phyloP scores from a whole-genome alignment of 2,888 invertebrate genomes.

The Gari tellinella region DNA sequence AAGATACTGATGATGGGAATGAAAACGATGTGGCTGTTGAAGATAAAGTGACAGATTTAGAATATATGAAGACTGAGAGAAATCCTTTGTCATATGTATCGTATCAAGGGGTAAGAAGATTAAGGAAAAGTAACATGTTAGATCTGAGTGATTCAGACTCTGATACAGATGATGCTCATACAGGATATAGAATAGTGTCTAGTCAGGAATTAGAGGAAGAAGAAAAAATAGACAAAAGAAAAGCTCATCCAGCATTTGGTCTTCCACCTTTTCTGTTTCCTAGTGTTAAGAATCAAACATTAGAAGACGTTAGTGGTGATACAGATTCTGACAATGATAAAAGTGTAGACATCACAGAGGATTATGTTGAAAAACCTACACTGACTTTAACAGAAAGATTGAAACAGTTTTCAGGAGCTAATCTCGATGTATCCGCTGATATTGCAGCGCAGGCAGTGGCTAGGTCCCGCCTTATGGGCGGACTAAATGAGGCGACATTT shows the following conservation, averaged over 20 bases:
- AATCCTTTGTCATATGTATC: constrained; percentile 25
- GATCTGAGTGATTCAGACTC: constrained; percentile 48
- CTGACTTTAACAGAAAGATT: constrained; percentile 55
- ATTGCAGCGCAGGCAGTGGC: constrained; percentile 71
- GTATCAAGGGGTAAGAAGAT: constrained; percentile 35
- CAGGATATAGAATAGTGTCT: neutral
- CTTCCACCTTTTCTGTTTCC: neutral
- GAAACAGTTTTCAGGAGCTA: constrained; percentile 51
- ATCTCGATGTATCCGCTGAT: constrained; percentile 62
- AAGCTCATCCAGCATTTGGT: neutral
- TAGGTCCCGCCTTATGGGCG: constrained; percentile 60
- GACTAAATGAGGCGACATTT: constrained; percentile 51
- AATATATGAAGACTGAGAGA: neutral
- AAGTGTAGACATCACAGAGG: neutral
- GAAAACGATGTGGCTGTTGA: neutral
- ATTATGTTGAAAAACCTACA: constrained; percentile 17
- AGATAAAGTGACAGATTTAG: neutral
- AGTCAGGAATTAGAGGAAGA: neutral
- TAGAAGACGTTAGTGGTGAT: constrained; percentile 5
- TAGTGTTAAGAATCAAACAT: neutral
- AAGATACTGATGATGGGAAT: neutral
- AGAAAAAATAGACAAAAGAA: neutral
- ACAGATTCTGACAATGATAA: constrained; percentile 9
- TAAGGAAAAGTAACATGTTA: constrained; percentile 46
- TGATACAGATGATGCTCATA: constrained; percentile 12